Evolutionary conservation across 2,888 invertebrate genomes (phyloP), one percentile per base, ranked within the genome.

Genomic region (Drosophila kuntzei): DNA sequence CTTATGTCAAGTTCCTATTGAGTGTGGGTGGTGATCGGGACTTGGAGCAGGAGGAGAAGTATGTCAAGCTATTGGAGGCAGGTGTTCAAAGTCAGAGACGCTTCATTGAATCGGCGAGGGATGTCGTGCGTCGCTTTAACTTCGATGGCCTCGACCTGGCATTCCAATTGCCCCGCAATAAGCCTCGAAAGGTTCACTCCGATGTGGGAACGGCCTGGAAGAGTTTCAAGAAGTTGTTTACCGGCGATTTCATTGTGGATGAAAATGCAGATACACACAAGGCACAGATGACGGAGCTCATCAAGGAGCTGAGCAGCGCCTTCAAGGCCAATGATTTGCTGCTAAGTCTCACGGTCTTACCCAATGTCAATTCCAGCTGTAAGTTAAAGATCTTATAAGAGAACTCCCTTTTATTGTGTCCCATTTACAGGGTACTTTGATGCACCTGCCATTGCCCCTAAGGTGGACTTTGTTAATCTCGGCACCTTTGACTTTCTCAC

Each of bases 61-160:
- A 96, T 89, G 93, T 96, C 41, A 93, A 93, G 34, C 87, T 96
- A 94, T 91, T 96, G 80, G 94, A 95, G 11, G 95, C 95, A 78
- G 94, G 95, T 2, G 94, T 95, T 58, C 94, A 95, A 0, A 94
- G 96, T 64, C 94, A 95, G 0, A 69, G 55, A 3, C 94, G 95
- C 9, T 97, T 97, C 87, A 95, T 96, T 37, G 95, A 95, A 88
- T 96, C 97, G 0, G 95, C 95, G 0, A 94, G 95, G 7, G 93
- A 95, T 16, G 79, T 97, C 12, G 92, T 96, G 25, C 95, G 95
- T 62, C 95, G 96, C 62, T 95, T 96, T 80, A 95, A 95, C 25
- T 98, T 98, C 80, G 97, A 98, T 91, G 98, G 98, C 1, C 93
- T 98, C 43, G 98, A 98, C 90, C 93, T 97, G 46, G 96, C 95